Evolutionary conservation across 1,140 invertebrate genomes (phyloP), one percentile per base, ranked within the genome.

Genomic region (Rhyacophila brunnea): DNA sequence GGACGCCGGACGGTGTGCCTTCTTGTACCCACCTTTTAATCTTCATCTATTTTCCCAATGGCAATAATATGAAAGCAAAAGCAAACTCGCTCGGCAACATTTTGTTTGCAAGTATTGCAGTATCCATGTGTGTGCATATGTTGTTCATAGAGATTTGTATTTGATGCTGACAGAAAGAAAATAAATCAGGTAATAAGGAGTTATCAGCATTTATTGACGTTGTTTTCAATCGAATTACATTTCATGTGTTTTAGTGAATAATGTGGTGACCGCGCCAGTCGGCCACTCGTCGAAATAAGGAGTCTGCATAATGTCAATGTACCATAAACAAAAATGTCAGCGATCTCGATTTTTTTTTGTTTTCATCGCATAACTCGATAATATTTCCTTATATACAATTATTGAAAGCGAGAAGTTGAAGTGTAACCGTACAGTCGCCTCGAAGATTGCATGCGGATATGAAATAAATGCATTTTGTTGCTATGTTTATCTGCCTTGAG

Each of bases 271-370:
- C 23, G 23, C 23, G 9, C 23, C 23, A 28, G 23, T 28, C 75
- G 9, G 9, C 23, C 23, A 28, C 4, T 28, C 75, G 9, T 28
- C 23, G 23, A 28, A 28, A 28, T 76, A 74, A 75, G 74, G 74
- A 78, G 74, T 76, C 74, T 78, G 76, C 71, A 77, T 77, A 68
- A 74, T 73, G 70, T 75, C 71, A 71, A 77, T 77, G 75, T 77
- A 78, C 76, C 76, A 78, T 78, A 78, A 78, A 78, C 76, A 78
- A 78, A 77, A 78, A 78, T 78, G 76, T 78, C 76, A 78, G 75
- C 76, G 74, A 77, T 77, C 76, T 71, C 74, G 69, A 78, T 74
- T 77, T 78, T 78, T 78, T 73, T 77, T 78, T 78, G 55, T 57
- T 57, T 57, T 57, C 55, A 32, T 57, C 55, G 55, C 55, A 57